A percentile compares a stretch with the other conserved stretches of the same genome.
phyloP scores from a whole-genome alignment of 2,113 vertebrate genomes.

The Pterocles burchelli region DNA sequence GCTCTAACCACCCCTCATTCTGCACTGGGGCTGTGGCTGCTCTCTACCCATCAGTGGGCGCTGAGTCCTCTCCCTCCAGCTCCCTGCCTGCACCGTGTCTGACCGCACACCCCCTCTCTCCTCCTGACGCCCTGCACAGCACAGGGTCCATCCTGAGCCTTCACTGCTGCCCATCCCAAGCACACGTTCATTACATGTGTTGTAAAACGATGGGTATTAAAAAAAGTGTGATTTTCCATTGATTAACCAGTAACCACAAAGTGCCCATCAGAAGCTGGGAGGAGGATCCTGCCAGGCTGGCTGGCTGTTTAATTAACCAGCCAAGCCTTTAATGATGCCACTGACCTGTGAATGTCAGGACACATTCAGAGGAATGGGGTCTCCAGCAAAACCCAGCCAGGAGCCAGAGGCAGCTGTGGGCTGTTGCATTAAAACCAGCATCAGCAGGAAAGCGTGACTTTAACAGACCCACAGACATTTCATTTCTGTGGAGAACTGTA shows the following conservation, averaged over 20 bases:
- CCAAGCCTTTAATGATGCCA: not conserved
- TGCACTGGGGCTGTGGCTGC: not conserved
- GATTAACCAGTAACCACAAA: not conserved
- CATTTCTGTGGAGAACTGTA: not conserved
- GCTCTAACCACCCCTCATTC: not conserved
- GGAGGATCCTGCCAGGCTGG: not conserved
- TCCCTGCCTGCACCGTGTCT: accelerated
- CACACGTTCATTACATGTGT: accelerated
- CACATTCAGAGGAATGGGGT: not conserved
- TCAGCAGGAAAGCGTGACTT: not conserved
- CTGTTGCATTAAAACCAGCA: not conserved
- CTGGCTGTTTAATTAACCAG: not conserved
- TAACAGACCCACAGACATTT: not conserved
- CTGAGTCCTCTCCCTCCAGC: accelerated
- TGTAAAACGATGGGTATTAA: not conserved
- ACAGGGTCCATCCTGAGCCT: accelerated
- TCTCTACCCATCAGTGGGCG: not conserved
- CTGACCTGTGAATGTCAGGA: constrained; percentile 4
- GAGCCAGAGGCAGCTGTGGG: not conserved
- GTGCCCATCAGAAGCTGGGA: not conserved
- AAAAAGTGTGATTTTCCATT: not conserved
- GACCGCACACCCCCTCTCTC: accelerated
- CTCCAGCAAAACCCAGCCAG: not conserved
- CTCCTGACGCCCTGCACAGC: not conserved
- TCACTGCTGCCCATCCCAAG: not conserved